Evolutionary conservation across 2,888 invertebrate genomes (phyloP).

Genomic region (Encarsia formosa): DNA sequence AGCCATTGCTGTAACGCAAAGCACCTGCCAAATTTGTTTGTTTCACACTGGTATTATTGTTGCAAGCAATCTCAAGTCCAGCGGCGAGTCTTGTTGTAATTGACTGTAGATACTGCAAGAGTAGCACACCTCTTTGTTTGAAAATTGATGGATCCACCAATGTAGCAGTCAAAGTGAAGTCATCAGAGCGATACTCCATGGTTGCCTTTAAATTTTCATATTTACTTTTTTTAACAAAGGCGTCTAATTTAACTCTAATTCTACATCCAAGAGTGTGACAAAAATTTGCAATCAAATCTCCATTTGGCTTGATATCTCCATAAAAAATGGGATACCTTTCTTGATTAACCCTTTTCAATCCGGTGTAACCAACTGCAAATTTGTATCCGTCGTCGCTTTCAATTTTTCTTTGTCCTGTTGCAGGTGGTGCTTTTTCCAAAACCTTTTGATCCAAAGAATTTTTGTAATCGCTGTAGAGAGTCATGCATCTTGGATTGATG

Average conservation of each 20-base stretch:
- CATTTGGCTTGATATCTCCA: constrained; percentile 43
- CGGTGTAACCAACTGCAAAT: constrained; percentile 42
- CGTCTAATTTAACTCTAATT: constrained; percentile 38
- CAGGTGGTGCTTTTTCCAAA: background rate
- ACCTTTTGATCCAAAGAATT: no score
- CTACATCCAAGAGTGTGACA: constrained; percentile 44
- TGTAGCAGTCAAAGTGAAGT: constrained; percentile 40
- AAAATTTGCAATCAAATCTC: constrained; percentile 40
- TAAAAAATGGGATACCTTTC: constrained; percentile 42
- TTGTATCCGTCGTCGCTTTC: constrained; percentile 38
- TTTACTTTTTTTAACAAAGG: constrained; percentile 37
- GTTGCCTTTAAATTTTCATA: constrained; percentile 37
- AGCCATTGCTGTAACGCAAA: constrained; percentile 54
- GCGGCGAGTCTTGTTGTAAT: constrained; percentile 45
- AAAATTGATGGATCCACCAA: constrained; percentile 38
- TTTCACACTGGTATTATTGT: constrained; percentile 35
- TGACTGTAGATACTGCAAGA: constrained; percentile 44
- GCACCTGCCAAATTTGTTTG: constrained; percentile 41
- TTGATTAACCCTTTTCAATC: constrained; percentile 39
- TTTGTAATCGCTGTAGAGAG: constrained; percentile 26
- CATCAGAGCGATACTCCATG: constrained; percentile 45
- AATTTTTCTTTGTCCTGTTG: background rate
- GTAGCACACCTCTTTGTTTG: constrained; percentile 39
- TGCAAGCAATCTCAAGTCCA: constrained; percentile 43
- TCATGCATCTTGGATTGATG: constrained; percentile 37